Base-by-base conservation (phyloP, 2,113 vertebrate species). In the Perca flavescens region DNA sequence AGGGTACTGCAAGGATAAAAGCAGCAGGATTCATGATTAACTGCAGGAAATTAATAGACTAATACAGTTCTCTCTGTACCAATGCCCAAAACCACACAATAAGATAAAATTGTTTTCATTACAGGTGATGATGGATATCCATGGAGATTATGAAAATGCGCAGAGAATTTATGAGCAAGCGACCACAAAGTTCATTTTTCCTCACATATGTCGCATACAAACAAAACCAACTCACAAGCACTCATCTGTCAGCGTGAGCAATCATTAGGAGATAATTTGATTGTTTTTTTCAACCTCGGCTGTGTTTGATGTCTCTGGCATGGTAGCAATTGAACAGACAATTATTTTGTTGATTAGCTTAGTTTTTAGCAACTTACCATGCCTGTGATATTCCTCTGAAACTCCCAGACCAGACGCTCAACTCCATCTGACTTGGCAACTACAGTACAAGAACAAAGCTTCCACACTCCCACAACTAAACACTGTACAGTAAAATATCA, bases 281-380 rank as follows among this genome's bases (percentile, higher is more conserved):
- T 93, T 91, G 89, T 91, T 91, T 93, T 88, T 88, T 91, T 79
- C 86, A 86, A 88, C 80, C 82, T 85, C 80, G 68, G 47, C 84
- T 79, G 84, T 85, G 86, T 91, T 92, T 94, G 88, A 93, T 85
- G 88, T 93, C 89, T 92, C 86, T 89, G 89, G 91, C 89, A 86
- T 84, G 85, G 78, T 60, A 74, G 91, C 90, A 84, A 86, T 88
- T 86, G 88, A 90, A 83, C 85, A 91, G 91, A 93, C 91, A 93
- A 90, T 93, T 94, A 93, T 91, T 92, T 92, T 91, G 86, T 92
- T 94, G 90, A 93, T 93, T 91, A 92, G 89, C 90, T 92, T 89
- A 83, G 86, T 91, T 90, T 94, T 92, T 87, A 85, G 89, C 90
- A 91, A 92, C 84, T 93, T 93, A 80, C 83, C 78, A 86, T 86